Conservation (phyloP, 2,888 invertebrate genomes). For the Nemotelus pantherinus region DNA sequence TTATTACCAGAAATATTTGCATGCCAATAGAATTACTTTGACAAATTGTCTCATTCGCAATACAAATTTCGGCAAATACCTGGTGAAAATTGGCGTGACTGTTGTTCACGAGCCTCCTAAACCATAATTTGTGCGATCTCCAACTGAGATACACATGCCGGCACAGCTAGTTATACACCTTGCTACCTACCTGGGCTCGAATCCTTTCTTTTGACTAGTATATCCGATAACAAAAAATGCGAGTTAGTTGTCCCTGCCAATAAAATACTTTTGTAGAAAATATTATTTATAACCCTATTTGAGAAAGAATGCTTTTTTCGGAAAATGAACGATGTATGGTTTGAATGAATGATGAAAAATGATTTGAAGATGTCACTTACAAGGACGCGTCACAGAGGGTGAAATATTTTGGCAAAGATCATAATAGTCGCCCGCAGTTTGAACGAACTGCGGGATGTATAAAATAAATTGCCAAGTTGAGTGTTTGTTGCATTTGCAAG, state of each 20-base stretch:
- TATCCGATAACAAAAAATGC: slow-evolving; percentile 20
- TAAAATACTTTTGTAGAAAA: slow-evolving; percentile 18
- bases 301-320: neutral
- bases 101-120: slow-evolving; percentile 9
- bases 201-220: slow-evolving; percentile 37
- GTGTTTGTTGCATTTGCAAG: no score
- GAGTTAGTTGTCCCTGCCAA: slow-evolving; percentile 3
- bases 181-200: slow-evolving; percentile 22
- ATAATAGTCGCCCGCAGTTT: slow-evolving; percentile 13
- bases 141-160: slow-evolving; percentile 13
- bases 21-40: slow-evolving; percentile 7
- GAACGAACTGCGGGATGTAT: neutral
- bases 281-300: slow-evolving; percentile 29
- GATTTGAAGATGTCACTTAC: slow-evolving; percentile 31
- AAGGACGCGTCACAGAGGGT: slow-evolving; percentile 9
- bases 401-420: slow-evolving; percentile 26
- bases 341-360: slow-evolving; percentile 20
- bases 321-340: neutral
- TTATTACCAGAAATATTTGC: slow-evolving; percentile 42
- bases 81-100: slow-evolving; percentile 6
- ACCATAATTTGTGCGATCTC: slow-evolving; percentile 33
- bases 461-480: neutral
- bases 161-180: neutral
- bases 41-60: slow-evolving; percentile 16
- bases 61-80: neutral